Evolutionary conservation across 2,888 invertebrate species (phyloP), one percentile per base, ranked within the genome.

Genomic region (Syritta pipiens): DNA sequence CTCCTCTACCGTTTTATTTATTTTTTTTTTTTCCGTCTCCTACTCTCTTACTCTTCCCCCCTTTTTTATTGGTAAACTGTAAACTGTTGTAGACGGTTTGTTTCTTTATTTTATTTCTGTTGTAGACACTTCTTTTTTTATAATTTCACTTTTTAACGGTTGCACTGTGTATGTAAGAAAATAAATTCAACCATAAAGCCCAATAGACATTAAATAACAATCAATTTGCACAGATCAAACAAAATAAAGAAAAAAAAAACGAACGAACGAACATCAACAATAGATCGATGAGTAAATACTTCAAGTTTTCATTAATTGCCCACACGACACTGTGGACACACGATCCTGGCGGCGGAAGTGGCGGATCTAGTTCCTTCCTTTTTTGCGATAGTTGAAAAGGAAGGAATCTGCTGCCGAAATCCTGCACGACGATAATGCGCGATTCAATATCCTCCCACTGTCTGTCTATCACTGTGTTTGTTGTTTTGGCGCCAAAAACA

Each of bases 401-500:
- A 22, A 4, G 6, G 26, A 9, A 20, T n/a, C 4, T 6, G 37
- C 28, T 35, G 35, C 28, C 42, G 32, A 1, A 53, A 44, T 32
- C n/a, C n/a, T n/a, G n/a, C 28, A 22, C 55, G 55, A 37, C 55
- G 28, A n/a, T n/a, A n/a, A n/a, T n/a, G n/a, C 49, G 26, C 20
- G 37, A 26, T 20, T 35, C n/a, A n/a, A n/a, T n/a, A n/a, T n/a
- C n/a, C n/a, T n/a, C n/a, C n/a, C n/a, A n/a, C n/a, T n/a, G n/a
- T n/a, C n/a, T 40, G 17, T 24, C 22, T 10, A 10, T 19, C 14
- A 10, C n/a, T 19, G 20, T 24, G 3, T 6, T 46, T 46, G 10
- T 37, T 30, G 6, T 53, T 53, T 67, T 67, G 67, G 55, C 67
- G 67, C 67, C 67, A 59, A 57, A 57, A 55, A 42, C 48, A 42